Percentiles rank a stretch among this genome's conserved stretches.
These are phyloP conservation scores for Hemiprocne comata DNA, from an alignment of 2,113 vertebrate genomes.

Conservation along the genomic window DNA sequence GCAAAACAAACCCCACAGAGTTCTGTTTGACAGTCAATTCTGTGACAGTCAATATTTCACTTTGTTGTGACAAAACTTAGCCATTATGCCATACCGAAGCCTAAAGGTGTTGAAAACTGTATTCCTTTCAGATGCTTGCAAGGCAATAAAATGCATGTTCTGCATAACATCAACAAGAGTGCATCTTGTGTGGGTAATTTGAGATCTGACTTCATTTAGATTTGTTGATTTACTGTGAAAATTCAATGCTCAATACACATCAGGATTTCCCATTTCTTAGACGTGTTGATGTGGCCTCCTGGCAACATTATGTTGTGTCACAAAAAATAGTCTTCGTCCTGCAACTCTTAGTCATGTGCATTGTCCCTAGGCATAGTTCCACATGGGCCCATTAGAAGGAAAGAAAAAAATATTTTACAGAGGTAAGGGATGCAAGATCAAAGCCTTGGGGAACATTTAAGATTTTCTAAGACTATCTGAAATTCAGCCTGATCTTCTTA, in stretches of 20 bases:
- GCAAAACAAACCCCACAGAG: neutral
- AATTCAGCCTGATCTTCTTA: neutral
- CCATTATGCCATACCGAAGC: neutral
- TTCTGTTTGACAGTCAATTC: neutral
- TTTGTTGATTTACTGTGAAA: constrained; percentile 13
- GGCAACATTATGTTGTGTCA: neutral
- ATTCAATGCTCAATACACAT: neutral
- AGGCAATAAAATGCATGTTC: neutral
- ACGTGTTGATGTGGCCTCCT: neutral
- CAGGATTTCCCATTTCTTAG: neutral
- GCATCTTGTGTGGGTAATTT: neutral
- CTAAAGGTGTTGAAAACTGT: neutral
- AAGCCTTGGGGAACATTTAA: neutral
- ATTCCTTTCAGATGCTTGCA: neutral
- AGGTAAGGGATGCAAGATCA: neutral
- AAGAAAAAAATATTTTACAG: neutral
- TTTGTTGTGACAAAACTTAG: neutral
- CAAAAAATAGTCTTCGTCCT: neutral
- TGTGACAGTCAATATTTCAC: neutral
- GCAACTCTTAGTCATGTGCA: neutral
- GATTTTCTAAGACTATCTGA: neutral
- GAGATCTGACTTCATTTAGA: neutral
- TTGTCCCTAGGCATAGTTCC: neutral
- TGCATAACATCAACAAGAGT: neutral
- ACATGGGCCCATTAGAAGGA: neutral